A percentile compares a stretch with the other conserved stretches of the same genome.
These are phyloP conservation scores for Orthonychiurus folsomi DNA, from an alignment of 2,888 invertebrate species.

Conservation along the genomic window DNA sequence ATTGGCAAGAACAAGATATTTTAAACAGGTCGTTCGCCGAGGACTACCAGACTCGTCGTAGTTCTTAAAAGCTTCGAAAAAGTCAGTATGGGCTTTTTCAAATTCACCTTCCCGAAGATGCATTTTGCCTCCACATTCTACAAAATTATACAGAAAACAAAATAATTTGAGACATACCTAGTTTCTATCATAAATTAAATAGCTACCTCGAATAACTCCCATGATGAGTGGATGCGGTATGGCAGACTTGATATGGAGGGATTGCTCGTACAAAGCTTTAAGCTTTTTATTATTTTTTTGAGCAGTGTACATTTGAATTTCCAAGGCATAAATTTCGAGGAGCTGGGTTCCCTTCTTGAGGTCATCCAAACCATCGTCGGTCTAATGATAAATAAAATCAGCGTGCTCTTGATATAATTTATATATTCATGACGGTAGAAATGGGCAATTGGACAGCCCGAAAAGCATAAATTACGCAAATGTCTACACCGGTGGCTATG, in stretches of 20 bases:
- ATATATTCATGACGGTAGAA: too few relatives aligned
- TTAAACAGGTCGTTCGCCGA: conserved; percentile 89
- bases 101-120: conserved; percentile 97
- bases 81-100: conserved; percentile 97
- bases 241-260: conserved; percentile 95
- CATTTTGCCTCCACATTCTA: conserved; percentile 99
- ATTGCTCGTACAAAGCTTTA: conserved; percentile 93
- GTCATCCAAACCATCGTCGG: conserved; percentile 95
- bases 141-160: conserved; percentile 32
- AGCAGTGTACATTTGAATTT: conserved; percentile 99
- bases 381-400: conserved; percentile 50
- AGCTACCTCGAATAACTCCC: conserved; percentile 92
- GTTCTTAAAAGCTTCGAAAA: conserved; percentile 98
- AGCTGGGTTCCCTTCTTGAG: conserved; percentile 95
- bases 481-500: too few relatives aligned
- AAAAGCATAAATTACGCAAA: too few relatives aligned
- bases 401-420: background rate
- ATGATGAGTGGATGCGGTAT: conserved; percentile 99
- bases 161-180: conserved; percentile 5
- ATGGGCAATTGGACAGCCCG: too few relatives aligned
- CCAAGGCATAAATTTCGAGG: conserved; percentile 94
- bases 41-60: conserved; percentile 99
- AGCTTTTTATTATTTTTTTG: conserved; percentile 99
- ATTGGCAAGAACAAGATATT: conserved; percentile 95
- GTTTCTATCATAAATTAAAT: conserved; percentile 4